Percentiles rank a stretch among this genome's conserved stretches.
Evolutionary conservation across 2,888 invertebrate genomes (phyloP).

Genomic region (Mantis religiosa): DNA sequence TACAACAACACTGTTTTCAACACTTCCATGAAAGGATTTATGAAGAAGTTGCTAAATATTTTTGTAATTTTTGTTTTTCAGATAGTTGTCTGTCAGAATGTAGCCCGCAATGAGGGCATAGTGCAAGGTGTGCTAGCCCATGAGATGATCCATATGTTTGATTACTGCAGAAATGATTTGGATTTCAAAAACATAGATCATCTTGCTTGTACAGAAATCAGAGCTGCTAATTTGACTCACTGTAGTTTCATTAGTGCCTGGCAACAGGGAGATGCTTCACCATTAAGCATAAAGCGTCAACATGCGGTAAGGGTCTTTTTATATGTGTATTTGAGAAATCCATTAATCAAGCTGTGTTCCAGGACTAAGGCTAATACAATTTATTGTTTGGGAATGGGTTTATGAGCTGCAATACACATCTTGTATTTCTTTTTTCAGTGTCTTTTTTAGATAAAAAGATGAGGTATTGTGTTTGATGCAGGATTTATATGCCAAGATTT

Average conservation of each 20-base stretch:
- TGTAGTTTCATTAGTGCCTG: slow-evolving; percentile 83
- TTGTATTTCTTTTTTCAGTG: too few relatives aligned
- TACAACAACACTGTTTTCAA: too few relatives aligned
- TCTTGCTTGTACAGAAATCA: slow-evolving; percentile 90
- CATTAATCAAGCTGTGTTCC: neutral
- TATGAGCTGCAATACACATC: too few relatives aligned
- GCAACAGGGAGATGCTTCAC: slow-evolving; percentile 70
- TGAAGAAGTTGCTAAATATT: too few relatives aligned
- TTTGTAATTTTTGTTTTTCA: slow-evolving; percentile 42
- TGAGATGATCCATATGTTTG: slow-evolving; percentile 96
- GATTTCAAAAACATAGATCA: slow-evolving; percentile 89
- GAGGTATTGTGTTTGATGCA: too few relatives aligned
- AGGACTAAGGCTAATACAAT: too few relatives aligned
- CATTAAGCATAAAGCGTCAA: slow-evolving; percentile 64
- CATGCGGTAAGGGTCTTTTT: slow-evolving; percentile 61
- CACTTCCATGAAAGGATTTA: too few relatives aligned
- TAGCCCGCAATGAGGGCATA: slow-evolving; percentile 60
- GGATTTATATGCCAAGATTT: too few relatives aligned
- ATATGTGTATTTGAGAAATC: neutral
- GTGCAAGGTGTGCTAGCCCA: slow-evolving; percentile 81
- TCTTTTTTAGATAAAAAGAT: too few relatives aligned
- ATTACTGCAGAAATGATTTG: slow-evolving; percentile 82
- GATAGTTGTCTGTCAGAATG: slow-evolving; percentile 90
- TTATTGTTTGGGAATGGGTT: too few relatives aligned
- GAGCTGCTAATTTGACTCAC: slow-evolving; percentile 91